Percentiles rank a stretch among this genome's conserved stretches.
These are phyloP conservation scores for Parelbella ahira DNA, from an alignment of 2,888 invertebrate genomes.

Conservation along the genomic window DNA sequence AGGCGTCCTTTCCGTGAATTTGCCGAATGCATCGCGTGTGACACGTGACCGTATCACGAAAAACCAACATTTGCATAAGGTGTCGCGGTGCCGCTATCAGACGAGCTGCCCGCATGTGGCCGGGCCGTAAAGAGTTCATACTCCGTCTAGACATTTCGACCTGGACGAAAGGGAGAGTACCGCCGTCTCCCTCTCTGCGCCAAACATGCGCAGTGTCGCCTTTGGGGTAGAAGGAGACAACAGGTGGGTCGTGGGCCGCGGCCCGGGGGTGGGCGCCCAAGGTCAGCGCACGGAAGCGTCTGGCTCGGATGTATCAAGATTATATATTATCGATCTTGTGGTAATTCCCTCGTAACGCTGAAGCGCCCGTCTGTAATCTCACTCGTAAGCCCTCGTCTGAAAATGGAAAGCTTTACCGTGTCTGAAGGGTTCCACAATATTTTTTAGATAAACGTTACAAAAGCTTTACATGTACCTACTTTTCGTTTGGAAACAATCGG, in stretches of 20 bases:
- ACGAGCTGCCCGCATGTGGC: conserved; percentile 25
- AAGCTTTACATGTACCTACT: no score
- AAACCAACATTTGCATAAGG: conserved; percentile 46
- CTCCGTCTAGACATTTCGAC: conserved; percentile 77
- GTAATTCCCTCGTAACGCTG: conserved; percentile 24
- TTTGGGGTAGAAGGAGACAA: conserved; percentile 49
- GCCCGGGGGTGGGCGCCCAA: conserved; percentile 53
- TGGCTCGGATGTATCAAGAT: conserved; percentile 57
- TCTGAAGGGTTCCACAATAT: background rate
- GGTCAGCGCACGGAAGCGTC: conserved; percentile 77
- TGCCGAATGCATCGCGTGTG: conserved; percentile 28
- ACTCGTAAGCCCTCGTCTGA: conserved; percentile 11
- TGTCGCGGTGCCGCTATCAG: conserved; percentile 30
- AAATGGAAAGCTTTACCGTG: conserved; percentile 1
- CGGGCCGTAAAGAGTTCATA: conserved; percentile 69
- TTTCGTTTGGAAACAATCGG: no score
- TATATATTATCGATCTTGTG: conserved; percentile 62
- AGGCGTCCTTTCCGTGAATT: conserved; percentile 10
- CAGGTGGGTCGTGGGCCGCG: conserved; percentile 63
- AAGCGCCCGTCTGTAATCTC: conserved; percentile 37
- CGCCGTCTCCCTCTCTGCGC: conserved; percentile 52
- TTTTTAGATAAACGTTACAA: no score
- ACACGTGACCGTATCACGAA: conserved; percentile 24
- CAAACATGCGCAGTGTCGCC: conserved; percentile 65
- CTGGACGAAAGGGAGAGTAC: conserved; percentile 55